Base-by-base conservation (phyloP, 2,113 vertebrate genomes). In the Prunella fulvescens region DNA sequence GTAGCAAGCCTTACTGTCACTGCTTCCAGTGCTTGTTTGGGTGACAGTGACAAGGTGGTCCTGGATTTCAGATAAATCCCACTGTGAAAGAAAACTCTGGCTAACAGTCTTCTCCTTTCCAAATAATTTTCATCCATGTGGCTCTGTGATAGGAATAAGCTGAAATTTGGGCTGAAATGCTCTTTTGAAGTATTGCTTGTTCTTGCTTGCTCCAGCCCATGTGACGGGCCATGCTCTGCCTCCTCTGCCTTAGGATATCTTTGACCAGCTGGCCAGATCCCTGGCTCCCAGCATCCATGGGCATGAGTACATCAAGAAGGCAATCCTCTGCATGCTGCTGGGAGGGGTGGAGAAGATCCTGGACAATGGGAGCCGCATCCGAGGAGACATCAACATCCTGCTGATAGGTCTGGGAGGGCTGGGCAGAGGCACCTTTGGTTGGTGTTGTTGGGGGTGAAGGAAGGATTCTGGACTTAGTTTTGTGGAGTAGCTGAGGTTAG, bases 221-320 rank as follows among this genome's bases (percentile, higher is more conserved):
- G 23, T 93, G 35, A 94, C 0, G 0, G 22, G 23, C 12, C 0
- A 0, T 51, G 31, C 51, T 72, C 25, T 85, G 20, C 37, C 35
- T 83, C 25, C 50, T 93, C 42, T 94, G 42, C 58, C 22, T 13
- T 70, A 99, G 99, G 98, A 99, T 35, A 98, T 99, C 76, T 99
- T 99, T 76, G 97, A 99, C 53, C 99, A 99, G 98, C 97, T 99
- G 93, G 96, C 99, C 2, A 98, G 82, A 28, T 99, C 99, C 3
- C 83, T 99, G 96, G 99, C 99, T 33, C 99, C 99, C 65, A 99
- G 99, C 48, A 99, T 99, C 97, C 99, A 99, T 1, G 99, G 99
- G 5, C 99, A 99, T 0, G 98, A 99, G 69, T 99, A 99, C 95
- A 99, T 99, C 82, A 99, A 99, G 98, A 99, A 99, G 93, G 99